Conservation (phyloP, 2,888 invertebrate genomes). For the Platypus cylindrus region DNA sequence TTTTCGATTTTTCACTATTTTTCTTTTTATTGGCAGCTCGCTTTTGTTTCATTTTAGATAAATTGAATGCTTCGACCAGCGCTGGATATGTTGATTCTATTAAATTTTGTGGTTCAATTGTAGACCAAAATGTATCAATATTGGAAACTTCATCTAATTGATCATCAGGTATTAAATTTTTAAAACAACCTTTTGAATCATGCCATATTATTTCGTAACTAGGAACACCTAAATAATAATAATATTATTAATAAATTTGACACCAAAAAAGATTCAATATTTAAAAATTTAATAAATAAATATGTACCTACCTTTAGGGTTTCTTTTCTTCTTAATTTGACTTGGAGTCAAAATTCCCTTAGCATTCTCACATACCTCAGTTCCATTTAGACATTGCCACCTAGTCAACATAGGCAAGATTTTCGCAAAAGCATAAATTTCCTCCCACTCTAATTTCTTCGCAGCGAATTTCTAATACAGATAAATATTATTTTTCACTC, state of each 20-base stretch:
- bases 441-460: conserved; percentile 57
- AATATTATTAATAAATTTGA: too few relatives aligned
- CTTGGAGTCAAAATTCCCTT: conserved; percentile 36
- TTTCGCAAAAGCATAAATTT: conserved; percentile 64
- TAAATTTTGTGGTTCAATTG: conserved; percentile 54
- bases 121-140: conserved; percentile 42
- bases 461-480: conserved; percentile 49
- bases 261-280: not conserved
- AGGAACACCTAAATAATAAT: conserved; percentile 48
- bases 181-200: conserved; percentile 44
- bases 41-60: conserved; percentile 39
- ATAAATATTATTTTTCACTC: conserved; percentile 4
- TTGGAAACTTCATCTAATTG: conserved; percentile 42
- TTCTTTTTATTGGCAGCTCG: conserved; percentile 13
- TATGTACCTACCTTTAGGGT: conserved; percentile 31
- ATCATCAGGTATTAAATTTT: conserved; percentile 46
- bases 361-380: too few relatives aligned
- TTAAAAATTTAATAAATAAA: not conserved
- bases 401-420: conserved; percentile 62
- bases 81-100: conserved; percentile 50
- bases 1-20: conserved; percentile 12
- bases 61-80: conserved; percentile 44
- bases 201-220: conserved; percentile 63
- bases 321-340: conserved; percentile 44
- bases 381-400: conserved; percentile 47